Conservation (phyloP, 2,888 invertebrate species). For the Hypena proboscidalis region DNA sequence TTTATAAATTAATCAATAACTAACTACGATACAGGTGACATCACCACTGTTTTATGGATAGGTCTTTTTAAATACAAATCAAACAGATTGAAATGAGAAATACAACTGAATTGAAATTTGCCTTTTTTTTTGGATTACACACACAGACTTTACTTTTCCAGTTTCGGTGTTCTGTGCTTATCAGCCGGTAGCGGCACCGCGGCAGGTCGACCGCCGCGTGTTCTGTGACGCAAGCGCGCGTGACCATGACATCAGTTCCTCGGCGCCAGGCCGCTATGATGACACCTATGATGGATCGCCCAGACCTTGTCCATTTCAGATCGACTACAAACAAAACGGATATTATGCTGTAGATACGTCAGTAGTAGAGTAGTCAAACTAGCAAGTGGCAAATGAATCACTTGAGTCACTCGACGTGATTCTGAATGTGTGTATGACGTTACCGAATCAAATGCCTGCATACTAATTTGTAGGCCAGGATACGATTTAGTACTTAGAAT, state of each 20-base stretch:
- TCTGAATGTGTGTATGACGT: slow-evolving; percentile 16
- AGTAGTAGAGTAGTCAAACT: slow-evolving; percentile 24
- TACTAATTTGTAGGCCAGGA: slow-evolving; percentile 11
- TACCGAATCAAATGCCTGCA: slow-evolving; percentile 13
- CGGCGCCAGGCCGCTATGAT: slow-evolving; percentile 56
- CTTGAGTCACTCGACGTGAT: slow-evolving; percentile 17
- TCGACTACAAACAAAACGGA: slow-evolving; percentile 41
- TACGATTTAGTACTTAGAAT: slow-evolving; percentile 5
- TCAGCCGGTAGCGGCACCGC: no score
- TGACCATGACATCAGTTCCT: slow-evolving; percentile 74
- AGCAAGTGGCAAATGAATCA: slow-evolving; percentile 30
- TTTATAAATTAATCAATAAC: no score
- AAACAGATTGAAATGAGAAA: no score
- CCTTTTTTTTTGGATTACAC: no score
- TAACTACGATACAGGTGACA: no score
- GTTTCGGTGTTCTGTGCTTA: no score
- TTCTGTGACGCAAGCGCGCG: slow-evolving; percentile 70
- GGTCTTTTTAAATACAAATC: no score
- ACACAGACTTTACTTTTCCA: no score
- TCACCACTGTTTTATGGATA: no score
- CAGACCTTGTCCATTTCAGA: slow-evolving; percentile 54
- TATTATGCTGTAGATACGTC: slow-evolving; percentile 31
- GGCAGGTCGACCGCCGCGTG: slow-evolving; percentile 15
- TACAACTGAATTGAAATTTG: no score
- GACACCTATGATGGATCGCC: slow-evolving; percentile 63